Percentiles rank a stretch among this genome's conserved stretches.
Conservation (phyloP, 2,113 vertebrate genomes). For the Arothron firmamentum region DNA sequence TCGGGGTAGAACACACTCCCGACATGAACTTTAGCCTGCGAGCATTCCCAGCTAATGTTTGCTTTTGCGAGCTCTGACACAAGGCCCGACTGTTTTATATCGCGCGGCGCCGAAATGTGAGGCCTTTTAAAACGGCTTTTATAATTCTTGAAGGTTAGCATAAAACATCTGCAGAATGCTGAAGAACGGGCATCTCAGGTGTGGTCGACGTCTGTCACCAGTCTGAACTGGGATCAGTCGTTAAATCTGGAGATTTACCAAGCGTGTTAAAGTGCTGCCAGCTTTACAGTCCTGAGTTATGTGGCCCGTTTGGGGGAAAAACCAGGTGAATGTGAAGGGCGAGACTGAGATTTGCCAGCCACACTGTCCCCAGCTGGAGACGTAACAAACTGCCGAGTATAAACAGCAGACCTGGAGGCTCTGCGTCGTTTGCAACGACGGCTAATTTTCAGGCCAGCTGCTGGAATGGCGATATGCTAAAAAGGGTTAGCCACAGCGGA, state of each 20-base stretch:
- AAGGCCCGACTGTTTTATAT: slow-evolving; percentile 47
- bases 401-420: slow-evolving; percentile 33
- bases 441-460: slow-evolving; percentile 16
- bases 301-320: slow-evolving; percentile 40
- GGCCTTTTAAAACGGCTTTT: slow-evolving; percentile 29
- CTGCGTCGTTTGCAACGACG: slow-evolving; percentile 17
- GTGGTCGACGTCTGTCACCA: slow-evolving; percentile 59
- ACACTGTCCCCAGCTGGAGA: slow-evolving; percentile 45
- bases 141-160: slow-evolving; percentile 38
- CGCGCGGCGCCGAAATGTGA: slow-evolving; percentile 13
- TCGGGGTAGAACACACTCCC: slow-evolving; percentile 15
- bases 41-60: slow-evolving; percentile 39
- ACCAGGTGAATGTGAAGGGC: slow-evolving; percentile 44
- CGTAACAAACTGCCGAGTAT: slow-evolving; percentile 48
- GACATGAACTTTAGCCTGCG: slow-evolving; percentile 24
- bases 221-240: slow-evolving; percentile 17
- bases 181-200: slow-evolving; percentile 59
- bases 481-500: slow-evolving; percentile 19
- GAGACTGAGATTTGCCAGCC: slow-evolving; percentile 44
- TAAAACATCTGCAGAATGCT: slow-evolving; percentile 49
- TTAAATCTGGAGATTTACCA: slow-evolving; percentile 60
- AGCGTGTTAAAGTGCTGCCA: slow-evolving; percentile 56
- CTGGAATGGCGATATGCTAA: slow-evolving; percentile 5
- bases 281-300: slow-evolving; percentile 61
- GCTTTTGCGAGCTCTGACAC: slow-evolving; percentile 44